Percentiles rank a stretch among this genome's conserved stretches.
These are phyloP conservation scores for Chelon auratus DNA, from an alignment of 2,797 vertebrate species.

Conservation along the genomic window DNA sequence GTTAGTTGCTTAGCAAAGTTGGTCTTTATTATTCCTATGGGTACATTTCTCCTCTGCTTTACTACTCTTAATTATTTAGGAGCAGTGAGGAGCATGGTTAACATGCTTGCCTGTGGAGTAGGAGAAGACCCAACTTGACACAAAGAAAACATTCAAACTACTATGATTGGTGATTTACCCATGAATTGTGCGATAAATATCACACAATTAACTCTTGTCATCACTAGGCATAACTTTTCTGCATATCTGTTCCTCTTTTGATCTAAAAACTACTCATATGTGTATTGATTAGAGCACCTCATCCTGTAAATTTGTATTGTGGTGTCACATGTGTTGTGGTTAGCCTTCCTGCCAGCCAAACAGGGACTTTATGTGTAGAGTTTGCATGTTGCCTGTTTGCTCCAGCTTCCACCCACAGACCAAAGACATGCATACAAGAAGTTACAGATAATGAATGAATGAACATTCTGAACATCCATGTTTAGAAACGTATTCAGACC, in stretches of 20 bases:
- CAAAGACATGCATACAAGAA: no score
- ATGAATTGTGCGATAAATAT: background rate
- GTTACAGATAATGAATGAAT: no score
- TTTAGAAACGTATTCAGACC: background rate
- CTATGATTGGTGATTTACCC: background rate
- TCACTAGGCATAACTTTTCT: background rate
- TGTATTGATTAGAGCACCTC: background rate
- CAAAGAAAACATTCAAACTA: background rate
- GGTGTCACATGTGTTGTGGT: no score
- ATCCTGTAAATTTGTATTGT: background rate
- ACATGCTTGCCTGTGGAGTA: background rate
- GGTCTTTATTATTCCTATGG: conserved; percentile 7
- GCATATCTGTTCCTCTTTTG: background rate
- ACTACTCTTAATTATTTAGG: background rate
- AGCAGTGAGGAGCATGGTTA: no score
- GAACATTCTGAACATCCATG: no score
- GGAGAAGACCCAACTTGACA: background rate
- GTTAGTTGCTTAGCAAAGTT: background rate
- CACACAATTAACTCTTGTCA: background rate
- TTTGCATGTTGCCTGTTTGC: no score
- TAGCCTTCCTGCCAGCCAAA: no score
- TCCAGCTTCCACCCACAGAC: no score
- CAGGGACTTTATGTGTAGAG: no score
- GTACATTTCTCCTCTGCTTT: background rate
- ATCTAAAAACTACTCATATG: background rate